Evolutionary conservation across 2,797 vertebrate species (phyloP), one percentile per base, ranked within the genome.

Genomic region (Phoxinus dragarum): DNA sequence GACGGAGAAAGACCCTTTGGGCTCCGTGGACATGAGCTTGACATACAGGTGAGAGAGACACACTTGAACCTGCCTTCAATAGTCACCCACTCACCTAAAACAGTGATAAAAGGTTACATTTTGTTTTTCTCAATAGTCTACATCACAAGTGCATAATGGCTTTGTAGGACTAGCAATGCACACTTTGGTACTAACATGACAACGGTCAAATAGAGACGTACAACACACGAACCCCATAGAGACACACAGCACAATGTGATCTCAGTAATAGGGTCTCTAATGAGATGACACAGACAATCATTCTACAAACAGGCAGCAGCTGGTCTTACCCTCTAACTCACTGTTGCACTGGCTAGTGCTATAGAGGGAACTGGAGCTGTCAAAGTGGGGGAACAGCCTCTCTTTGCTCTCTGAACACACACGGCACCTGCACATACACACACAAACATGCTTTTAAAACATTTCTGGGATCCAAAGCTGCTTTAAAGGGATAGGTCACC

Each of bases 31-130:
- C 95, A 96, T 1, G 95, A 94, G 88, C 96, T 94, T 89, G 95
- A 96, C 95, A 97, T 97, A 80, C 95, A 95, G 7, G 95, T 96
- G 86, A 97, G 92, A 12, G 95, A 96, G 84, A 97, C 90, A 34
- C 95, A 96, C 84, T 93, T 93, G 91, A 97, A 97, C 80, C 85
- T 92, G 72, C 96, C 96, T 73, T 95, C 91, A 68, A 96, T 92
- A 42, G 88, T 95, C 84, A 94, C 88, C 94, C 94, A 95, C 67
- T 95, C 91, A 47, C 87, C 95, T 95, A 88, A 76, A 69, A 49
- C 38, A 44, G 10, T 44, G 47, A 85, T n/a, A 80, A 11, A 86
- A 42, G 42, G 14, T 36, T 44, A 27, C 52, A 54, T 3, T 19
- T 14, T 61, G 27, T n/a, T 27, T 49, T 19, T n/a, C 34, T 52